Evolutionary conservation across 2,113 vertebrate genomes (phyloP).

Genomic region (Orycteropus afer): DNA sequence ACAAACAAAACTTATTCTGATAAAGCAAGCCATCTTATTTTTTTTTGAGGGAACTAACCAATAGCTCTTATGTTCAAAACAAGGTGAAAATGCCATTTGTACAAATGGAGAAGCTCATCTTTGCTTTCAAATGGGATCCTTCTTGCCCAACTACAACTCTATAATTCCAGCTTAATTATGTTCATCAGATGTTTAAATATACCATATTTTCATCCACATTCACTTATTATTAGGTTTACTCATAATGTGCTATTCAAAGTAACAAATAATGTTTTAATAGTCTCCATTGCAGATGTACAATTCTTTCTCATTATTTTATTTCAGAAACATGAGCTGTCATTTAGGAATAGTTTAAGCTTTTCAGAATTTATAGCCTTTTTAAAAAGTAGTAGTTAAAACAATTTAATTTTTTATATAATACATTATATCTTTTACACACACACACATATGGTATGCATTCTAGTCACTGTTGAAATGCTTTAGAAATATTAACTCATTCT

Average conservation of each 20-base stretch:
- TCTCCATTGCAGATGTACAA: neutral
- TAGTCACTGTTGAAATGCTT: neutral
- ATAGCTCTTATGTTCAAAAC: neutral
- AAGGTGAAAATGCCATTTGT: conserved; percentile 1
- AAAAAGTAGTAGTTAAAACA: neutral
- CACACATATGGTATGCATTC: neutral
- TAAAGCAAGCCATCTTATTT: neutral
- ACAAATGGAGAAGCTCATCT: neutral
- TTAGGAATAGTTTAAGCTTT: neutral
- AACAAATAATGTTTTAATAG: neutral
- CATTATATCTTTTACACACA: neutral
- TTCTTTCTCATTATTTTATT: conserved; percentile 21
- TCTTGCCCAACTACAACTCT: neutral
- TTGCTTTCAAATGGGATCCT: neutral
- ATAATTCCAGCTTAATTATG: neutral
- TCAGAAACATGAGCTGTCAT: neutral
- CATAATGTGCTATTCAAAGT: neutral
- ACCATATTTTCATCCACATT: neutral
- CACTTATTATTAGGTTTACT: neutral
- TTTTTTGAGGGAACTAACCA: neutral
- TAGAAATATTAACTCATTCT: neutral
- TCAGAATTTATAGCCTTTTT: neutral
- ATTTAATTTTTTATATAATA: neutral
- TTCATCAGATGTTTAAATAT: neutral
- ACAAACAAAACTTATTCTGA: neutral